These are phyloP conservation scores for Cantharis nigra DNA, from an alignment of 2,888 invertebrate species.

Conservation along the genomic window DNA sequence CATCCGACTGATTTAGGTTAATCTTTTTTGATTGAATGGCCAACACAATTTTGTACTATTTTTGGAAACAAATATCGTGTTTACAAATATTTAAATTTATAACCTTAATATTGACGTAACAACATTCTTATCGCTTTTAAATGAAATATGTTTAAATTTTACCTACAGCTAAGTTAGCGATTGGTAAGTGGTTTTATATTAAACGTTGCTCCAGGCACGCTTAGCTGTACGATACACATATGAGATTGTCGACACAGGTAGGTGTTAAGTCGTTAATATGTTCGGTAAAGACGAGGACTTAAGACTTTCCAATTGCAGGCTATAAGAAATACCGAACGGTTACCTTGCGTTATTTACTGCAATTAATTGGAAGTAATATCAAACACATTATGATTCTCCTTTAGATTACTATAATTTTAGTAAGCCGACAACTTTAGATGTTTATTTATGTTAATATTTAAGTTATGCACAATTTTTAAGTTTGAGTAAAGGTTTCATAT, in stretches of 20 bases:
- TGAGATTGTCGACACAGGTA: slow-evolving; percentile 35
- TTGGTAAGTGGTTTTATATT: slow-evolving; percentile 16
- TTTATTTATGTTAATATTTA: slow-evolving; percentile 25
- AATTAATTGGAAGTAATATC: slow-evolving; percentile 37
- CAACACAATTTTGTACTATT: neutral
- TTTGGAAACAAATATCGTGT: slow-evolving; percentile 10
- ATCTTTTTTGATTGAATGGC: slow-evolving; percentile 13
- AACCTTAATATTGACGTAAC: neutral
- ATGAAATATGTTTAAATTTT: neutral
- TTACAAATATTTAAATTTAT: neutral
- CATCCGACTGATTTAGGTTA: slow-evolving; percentile 22
- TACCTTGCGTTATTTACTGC: slow-evolving; percentile 24
- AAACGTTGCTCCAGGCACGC: slow-evolving; percentile 18
- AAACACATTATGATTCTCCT: slow-evolving; percentile 16
- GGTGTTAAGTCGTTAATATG: slow-evolving; percentile 39
- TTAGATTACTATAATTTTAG: slow-evolving; percentile 35
- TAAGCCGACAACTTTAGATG: slow-evolving; percentile 20
- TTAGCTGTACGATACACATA: slow-evolving; percentile 23
- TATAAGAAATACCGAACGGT: slow-evolving; percentile 17
- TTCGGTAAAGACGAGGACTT: slow-evolving; percentile 31
- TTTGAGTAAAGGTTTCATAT: neutral
- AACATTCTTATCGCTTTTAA: neutral
- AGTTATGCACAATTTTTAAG: slow-evolving; percentile 8
- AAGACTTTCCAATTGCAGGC: slow-evolving; percentile 23
- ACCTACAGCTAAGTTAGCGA: neutral